phyloP scores from a whole-genome alignment of 2,888 invertebrate genomes.

The Myathropa florea region DNA sequence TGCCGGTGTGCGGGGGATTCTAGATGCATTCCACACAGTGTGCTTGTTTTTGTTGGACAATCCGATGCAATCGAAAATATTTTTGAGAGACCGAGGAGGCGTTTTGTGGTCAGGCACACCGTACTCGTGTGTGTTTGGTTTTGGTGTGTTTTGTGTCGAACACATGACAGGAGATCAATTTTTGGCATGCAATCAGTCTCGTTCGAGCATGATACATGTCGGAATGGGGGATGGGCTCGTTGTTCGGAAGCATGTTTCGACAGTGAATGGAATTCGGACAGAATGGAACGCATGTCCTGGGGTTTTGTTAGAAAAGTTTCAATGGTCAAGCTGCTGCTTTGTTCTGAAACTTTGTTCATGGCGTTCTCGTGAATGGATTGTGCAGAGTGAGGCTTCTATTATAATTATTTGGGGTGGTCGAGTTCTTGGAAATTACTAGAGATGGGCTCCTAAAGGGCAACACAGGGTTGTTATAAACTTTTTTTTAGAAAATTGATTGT shows the following conservation, averaged over 20 bases:
- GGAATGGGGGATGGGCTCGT: neutral
- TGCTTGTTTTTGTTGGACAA: neutral
- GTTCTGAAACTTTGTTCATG: neutral
- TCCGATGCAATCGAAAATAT: neutral
- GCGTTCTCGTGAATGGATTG: neutral
- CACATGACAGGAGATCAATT: neutral
- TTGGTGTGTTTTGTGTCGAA: neutral
- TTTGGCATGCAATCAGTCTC: neutral
- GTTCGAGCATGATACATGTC: neutral
- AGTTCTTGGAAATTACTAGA: no score
- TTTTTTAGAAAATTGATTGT: no score
- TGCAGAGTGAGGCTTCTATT: neutral
- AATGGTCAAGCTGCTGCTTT: neutral
- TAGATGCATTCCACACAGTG: neutral
- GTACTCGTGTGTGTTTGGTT: neutral
- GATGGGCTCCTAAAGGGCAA: no score
- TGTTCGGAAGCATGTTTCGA: neutral
- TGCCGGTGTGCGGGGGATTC: neutral
- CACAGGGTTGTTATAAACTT: no score
- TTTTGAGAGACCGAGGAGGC: no score
- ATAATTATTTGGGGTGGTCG: no score
- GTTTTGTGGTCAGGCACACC: no score
- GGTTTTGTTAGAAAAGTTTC: neutral
- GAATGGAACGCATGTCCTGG: no score
- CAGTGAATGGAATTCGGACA: neutral